Base-by-base conservation (phyloP, 2,888 invertebrate genomes). In the Thysanoteuthis rhombus region DNA sequence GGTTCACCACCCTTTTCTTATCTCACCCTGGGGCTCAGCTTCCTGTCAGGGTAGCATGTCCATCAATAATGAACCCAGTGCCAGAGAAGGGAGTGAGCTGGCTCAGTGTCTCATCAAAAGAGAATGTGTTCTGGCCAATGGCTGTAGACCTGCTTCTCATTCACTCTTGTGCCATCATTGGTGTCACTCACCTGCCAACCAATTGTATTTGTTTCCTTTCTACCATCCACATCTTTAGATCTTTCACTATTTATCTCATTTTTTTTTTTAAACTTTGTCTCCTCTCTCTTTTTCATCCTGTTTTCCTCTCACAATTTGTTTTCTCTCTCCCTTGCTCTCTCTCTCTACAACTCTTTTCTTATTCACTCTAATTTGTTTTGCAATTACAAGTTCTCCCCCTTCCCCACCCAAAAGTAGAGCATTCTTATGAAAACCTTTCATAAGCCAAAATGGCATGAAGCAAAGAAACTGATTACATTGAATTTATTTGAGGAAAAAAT, bases 31-130 rank as follows among this genome's bases (percentile, higher is more conserved):
- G 36, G 75, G 75, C 75, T 75, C 75, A 75, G n/a, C 75, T 75
- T 75, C 75, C 75, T 75, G 75, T 75, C 75, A 75, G n/a, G 75
- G 75, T 75, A 75, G 75, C 75, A 75, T 75, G 75, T 75, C 75
- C 75, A 75, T 75, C 36, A 75, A 75, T 75, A 75, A 75, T 75
- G 75, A 75, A 36, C 75, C 75, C 75, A n/a, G 19, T 75, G n/a
- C n/a, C 1, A 75, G 75, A 75, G 36, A 75, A 10, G 75, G 36
- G 36, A 36, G n/a, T 1, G 75, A 75, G 36, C 75, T 75, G n/a
- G 75, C 19, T 75, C n/a, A n/a, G 36, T 75, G n/a, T 75, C 75
- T 75, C 75, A 75, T 75, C 75, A 75, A 75, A 75, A 75, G 75
- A 75, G 36, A n/a, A 75, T 75, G 75, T n/a, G n/a, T 36, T 75